Base-by-base conservation (phyloP, 2,888 invertebrate genomes). In the Lepeophtheirus nordmannii region DNA sequence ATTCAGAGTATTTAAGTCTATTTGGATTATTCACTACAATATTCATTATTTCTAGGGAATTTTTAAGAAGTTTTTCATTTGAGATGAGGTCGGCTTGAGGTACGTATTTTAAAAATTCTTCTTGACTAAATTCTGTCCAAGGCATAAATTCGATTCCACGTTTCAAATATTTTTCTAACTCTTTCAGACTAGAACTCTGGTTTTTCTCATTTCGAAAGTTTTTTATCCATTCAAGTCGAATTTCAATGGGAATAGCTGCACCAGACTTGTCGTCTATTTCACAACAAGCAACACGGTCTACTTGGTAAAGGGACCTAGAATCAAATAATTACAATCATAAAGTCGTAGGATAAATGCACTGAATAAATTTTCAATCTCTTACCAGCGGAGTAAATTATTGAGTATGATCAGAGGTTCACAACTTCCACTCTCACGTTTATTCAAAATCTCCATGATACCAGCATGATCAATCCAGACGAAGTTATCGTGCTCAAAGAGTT, bases 301-400 rank as follows among this genome's bases (percentile, higher is more conserved):
- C 40, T 60, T 60, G 60, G 60, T 60, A 39, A 2, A 62, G 62
- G 1, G 20, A 20, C 40, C 62, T 62, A 39, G 62, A 37, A 62
- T 39, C 53, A 14, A 46, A 9, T n/a, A 39, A 12, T 39, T 30
- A 39, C 11, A 20, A 14, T 12, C 10, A 1, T 17, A 41, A 38
- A 62, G 12, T 10, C 8, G 38, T 30, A 61, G 1, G 1, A 23
- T 40, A 12, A 41, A 12, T 41, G 38, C 3, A 30, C 3, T 14
- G 62, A 23, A 30, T 17, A 14, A 10, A 41, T 41, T 41, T 41
- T 41, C 14, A 46, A 46, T 17, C 53, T 46, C 5, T 61, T 41
- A 66, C 66, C 66, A 66, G 17, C 66, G 12, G 12, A 66, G 58
- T n/a, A 60, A n/a, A 11, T 66, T 66, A 46, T 66, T 66, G 41